Percentiles rank a stretch among this genome's conserved stretches.
These are phyloP conservation scores for Drosophila pseudotakahashii DNA, from an alignment of 2,888 invertebrate genomes.

Conservation along the genomic window DNA sequence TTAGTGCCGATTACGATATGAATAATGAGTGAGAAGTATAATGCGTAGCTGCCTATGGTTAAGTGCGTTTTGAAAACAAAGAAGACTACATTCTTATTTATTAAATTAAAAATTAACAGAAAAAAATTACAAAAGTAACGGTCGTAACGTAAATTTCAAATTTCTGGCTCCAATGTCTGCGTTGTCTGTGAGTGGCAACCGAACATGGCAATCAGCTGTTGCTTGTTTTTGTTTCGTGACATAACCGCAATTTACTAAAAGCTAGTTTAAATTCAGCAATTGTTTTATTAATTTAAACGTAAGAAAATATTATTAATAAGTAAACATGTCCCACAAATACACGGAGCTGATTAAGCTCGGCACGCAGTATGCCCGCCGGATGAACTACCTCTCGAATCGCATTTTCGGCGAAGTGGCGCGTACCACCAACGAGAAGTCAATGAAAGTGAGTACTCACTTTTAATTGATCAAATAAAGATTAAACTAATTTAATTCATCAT, in stretches of 20 bases:
- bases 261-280: neutral
- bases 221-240: constrained; percentile 50
- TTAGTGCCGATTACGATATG: too few relatives aligned
- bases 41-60: too few relatives aligned
- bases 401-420: constrained; percentile 95
- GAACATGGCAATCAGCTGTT: constrained; percentile 44
- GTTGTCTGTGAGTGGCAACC: neutral
- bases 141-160: neutral
- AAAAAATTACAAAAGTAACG: neutral
- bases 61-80: too few relatives aligned
- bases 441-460: constrained; percentile 85
- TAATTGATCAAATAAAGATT: neutral
- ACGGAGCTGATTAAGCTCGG: constrained; percentile 88
- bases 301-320: neutral
- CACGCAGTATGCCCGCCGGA: constrained; percentile 92
- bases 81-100: neutral
- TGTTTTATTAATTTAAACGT: constrained; percentile 1
- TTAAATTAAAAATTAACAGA: neutral
- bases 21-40: too few relatives aligned
- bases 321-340: constrained; percentile 87
- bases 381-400: constrained; percentile 93
- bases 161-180: neutral
- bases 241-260: constrained; percentile 53
- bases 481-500: neutral
- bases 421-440: constrained; percentile 90